A percentile compares a stretch with the other conserved stretches of the same genome.
phyloP scores from a whole-genome alignment of 2,113 vertebrate genomes.

The Nyctibius bracteatus region DNA sequence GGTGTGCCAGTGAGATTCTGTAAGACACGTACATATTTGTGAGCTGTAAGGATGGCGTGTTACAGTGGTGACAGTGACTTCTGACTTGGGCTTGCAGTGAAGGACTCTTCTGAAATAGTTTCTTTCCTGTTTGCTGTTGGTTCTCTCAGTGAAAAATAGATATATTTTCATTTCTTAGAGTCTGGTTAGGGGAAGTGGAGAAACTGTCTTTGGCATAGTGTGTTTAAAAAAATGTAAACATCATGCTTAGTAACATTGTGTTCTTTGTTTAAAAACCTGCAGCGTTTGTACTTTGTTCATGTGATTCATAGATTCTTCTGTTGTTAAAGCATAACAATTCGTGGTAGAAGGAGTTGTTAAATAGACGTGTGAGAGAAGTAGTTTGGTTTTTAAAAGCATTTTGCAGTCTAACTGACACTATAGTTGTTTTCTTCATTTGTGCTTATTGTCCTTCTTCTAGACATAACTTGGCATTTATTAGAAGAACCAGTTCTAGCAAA shows the following conservation, averaged over 20 bases:
- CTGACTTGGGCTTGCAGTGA: background rate
- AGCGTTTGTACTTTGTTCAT: background rate
- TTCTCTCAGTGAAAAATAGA: background rate
- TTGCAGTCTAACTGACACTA: background rate
- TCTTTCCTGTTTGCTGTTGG: conserved; percentile 6
- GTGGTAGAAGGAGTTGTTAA: background rate
- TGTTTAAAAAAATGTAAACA: background rate
- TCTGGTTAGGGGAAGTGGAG: background rate
- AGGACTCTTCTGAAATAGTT: conserved; percentile 12
- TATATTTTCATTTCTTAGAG: background rate
- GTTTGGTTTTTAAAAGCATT: background rate
- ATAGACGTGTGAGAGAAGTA: background rate
- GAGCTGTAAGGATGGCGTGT: background rate
- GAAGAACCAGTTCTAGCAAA: conserved; percentile 27
- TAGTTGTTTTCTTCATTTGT: conserved; percentile 11
- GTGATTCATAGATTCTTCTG: background rate
- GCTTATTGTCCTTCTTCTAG: background rate
- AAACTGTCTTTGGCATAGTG: background rate
- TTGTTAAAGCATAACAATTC: background rate
- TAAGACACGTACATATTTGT: background rate
- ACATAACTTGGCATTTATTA: background rate
- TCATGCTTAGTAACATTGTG: background rate
- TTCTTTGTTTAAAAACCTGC: background rate
- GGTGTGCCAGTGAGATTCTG: background rate
- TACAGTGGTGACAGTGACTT: background rate